These are phyloP conservation scores for Crotophaga sulcirostris DNA, from an alignment of 2,113 vertebrate species.

Conservation along the genomic window DNA sequence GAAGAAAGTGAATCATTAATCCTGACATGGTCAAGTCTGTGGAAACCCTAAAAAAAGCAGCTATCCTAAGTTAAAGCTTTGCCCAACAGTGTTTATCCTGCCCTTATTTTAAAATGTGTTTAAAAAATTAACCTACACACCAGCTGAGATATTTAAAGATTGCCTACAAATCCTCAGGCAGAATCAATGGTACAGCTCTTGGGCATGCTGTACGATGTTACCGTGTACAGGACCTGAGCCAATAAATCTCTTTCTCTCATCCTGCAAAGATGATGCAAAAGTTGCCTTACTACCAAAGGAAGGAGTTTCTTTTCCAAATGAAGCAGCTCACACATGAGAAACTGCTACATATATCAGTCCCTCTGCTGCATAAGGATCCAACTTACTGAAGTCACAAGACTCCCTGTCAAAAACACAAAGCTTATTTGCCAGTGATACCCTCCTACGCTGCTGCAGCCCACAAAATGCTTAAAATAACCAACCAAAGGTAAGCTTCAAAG, in stretches of 20 bases:
- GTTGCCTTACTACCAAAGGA: not conserved
- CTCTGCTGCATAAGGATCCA: slow-evolving; percentile 18
- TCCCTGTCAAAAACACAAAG: slow-evolving; percentile 52
- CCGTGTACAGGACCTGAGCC: not conserved
- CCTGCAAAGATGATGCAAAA: not conserved
- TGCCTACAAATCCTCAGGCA: not conserved
- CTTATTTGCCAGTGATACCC: slow-evolving; percentile 55
- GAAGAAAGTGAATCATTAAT: not conserved
- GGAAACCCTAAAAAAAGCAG: not conserved
- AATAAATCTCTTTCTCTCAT: not conserved
- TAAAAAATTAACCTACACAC: not conserved
- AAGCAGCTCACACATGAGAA: slow-evolving; percentile 1
- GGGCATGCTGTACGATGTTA: not conserved
- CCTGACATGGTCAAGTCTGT: not conserved
- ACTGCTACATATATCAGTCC: slow-evolving; percentile 5
- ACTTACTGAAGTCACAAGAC: slow-evolving; percentile 13
- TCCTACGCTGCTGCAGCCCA: slow-evolving; percentile 53
- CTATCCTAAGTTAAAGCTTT: not conserved
- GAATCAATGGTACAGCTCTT: not conserved
- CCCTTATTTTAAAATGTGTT: not conserved
- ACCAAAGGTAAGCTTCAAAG: slow-evolving; percentile 57
- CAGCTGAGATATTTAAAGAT: not conserved
- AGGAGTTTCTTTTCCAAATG: not conserved
- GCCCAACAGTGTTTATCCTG: not conserved
- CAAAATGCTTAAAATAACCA: slow-evolving; percentile 56